These are phyloP conservation scores for Panorpa germanica DNA, from an alignment of 2,888 invertebrate genomes.

Conservation along the genomic window DNA sequence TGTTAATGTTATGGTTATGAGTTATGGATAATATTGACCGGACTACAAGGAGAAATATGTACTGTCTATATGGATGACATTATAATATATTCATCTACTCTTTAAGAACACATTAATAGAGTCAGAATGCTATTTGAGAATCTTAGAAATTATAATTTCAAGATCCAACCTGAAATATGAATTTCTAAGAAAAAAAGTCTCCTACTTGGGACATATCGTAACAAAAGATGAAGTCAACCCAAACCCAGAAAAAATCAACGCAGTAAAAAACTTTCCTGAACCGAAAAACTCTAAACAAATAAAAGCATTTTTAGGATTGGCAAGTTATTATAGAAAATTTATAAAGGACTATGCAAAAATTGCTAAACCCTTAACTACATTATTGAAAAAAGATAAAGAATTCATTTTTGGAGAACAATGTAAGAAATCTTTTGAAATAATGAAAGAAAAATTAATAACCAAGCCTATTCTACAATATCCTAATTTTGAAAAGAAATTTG, in stretches of 20 bases:
- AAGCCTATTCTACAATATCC: slow-evolving; percentile 12
- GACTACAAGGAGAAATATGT: slow-evolving; percentile 14
- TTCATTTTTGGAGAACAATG: too few species aligned
- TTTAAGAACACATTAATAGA: slow-evolving; percentile 11
- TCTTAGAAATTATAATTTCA: slow-evolving; percentile 9
- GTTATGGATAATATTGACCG: too few species aligned
- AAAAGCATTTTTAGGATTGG: slow-evolving; percentile 10
- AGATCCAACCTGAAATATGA: slow-evolving; percentile 11
- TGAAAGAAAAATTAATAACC: too few species aligned
- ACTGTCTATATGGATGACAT: slow-evolving; percentile 17
- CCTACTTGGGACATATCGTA: slow-evolving; percentile 15
- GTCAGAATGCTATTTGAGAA: slow-evolving; percentile 8
- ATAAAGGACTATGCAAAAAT: slow-evolving; percentile 5
- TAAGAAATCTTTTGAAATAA: slow-evolving; percentile 9
- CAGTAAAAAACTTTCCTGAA: slow-evolving; percentile 11
- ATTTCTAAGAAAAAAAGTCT: slow-evolving; percentile 9
- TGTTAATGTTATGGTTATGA: slow-evolving; percentile 17
- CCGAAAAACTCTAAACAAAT: slow-evolving; percentile 12
- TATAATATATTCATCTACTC: slow-evolving; percentile 10
- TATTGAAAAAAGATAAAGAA: slow-evolving; percentile 10
- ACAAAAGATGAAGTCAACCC: slow-evolving; percentile 15
- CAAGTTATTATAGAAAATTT: slow-evolving; percentile 11
- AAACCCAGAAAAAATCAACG: slow-evolving; percentile 14
- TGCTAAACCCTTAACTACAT: slow-evolving; percentile 9
- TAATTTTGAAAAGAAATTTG: slow-evolving; percentile 11